These are phyloP conservation scores for Adelosebastes latens DNA, from an alignment of 2,797 vertebrate genomes.

Conservation along the genomic window DNA sequence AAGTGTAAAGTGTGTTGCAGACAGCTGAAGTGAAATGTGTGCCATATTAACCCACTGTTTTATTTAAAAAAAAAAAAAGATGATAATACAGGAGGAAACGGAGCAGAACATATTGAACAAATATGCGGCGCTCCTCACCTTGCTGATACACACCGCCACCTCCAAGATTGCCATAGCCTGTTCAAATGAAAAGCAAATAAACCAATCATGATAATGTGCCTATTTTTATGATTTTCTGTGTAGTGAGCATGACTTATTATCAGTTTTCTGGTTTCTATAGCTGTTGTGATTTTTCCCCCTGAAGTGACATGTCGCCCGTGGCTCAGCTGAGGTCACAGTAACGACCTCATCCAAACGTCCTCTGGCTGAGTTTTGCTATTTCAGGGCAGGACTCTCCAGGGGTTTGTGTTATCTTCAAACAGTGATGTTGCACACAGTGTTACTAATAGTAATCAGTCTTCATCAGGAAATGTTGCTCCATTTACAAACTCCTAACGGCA, in stretches of 20 bases:
- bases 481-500: constrained; percentile 35
- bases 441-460: constrained; percentile 33
- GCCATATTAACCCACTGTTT: background rate
- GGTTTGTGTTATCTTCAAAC: constrained; percentile 52
- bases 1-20: background rate
- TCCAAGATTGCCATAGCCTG: constrained; percentile 76
- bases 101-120: background rate
- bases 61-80: background rate
- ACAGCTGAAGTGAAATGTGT: background rate
- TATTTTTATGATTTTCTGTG: background rate
- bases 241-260: background rate
- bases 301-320: background rate
- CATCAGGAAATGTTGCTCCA: constrained; percentile 40
- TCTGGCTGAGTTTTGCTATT: constrained; percentile 12
- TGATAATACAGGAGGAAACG: background rate
- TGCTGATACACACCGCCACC: constrained; percentile 60
- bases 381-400: constrained; percentile 30
- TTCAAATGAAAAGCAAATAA: constrained; percentile 9
- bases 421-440: constrained; percentile 54
- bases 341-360: constrained; percentile 14
- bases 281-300: background rate
- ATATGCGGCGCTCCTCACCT: constrained; percentile 51
- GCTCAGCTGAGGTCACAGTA: constrained; percentile 30
- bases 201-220: background rate
- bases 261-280: background rate